These are phyloP conservation scores for Adineta ricciae DNA, from an alignment of 2,888 invertebrate species.

Conservation along the genomic window DNA sequence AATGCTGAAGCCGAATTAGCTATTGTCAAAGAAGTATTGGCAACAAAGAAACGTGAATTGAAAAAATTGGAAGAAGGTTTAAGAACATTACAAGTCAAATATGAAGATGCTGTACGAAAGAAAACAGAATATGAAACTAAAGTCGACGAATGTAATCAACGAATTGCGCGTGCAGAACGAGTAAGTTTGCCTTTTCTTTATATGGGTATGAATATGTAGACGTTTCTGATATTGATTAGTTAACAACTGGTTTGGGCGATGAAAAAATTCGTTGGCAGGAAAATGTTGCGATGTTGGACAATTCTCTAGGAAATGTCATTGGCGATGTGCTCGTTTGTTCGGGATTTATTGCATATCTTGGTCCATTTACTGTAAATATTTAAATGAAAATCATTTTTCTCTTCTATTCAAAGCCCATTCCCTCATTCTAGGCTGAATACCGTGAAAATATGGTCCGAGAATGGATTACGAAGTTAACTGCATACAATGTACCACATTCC, in stretches of 20 bases:
- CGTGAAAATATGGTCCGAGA: conserved; percentile 42
- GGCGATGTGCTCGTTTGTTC: conserved; percentile 49
- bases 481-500: conserved; percentile 45
- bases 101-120: conserved; percentile 49
- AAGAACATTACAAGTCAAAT: conserved; percentile 47
- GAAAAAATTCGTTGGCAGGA: conserved; percentile 51
- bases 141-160: conserved; percentile 47
- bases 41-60: conserved; percentile 44
- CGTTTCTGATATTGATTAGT: conserved; percentile 35
- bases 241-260: conserved; percentile 50
- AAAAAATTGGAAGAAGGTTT: conserved; percentile 48
- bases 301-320: conserved; percentile 44
- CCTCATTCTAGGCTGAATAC: conserved; percentile 44
- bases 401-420: not conserved
- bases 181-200: conserved; percentile 36
- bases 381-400: not conserved
- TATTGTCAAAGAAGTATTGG: conserved; percentile 45
- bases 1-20: conserved; percentile 47
- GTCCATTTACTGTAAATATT: conserved; percentile 46
- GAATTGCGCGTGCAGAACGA: conserved; percentile 50
- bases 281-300: conserved; percentile 45
- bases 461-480: conserved; percentile 44
- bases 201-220: not conserved
- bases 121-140: conserved; percentile 50
- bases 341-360: conserved; percentile 48